A percentile compares a stretch with the other conserved stretches of the same genome.
phyloP scores from a whole-genome alignment of 2,888 invertebrate species.

The Metacarcinus magister region DNA sequence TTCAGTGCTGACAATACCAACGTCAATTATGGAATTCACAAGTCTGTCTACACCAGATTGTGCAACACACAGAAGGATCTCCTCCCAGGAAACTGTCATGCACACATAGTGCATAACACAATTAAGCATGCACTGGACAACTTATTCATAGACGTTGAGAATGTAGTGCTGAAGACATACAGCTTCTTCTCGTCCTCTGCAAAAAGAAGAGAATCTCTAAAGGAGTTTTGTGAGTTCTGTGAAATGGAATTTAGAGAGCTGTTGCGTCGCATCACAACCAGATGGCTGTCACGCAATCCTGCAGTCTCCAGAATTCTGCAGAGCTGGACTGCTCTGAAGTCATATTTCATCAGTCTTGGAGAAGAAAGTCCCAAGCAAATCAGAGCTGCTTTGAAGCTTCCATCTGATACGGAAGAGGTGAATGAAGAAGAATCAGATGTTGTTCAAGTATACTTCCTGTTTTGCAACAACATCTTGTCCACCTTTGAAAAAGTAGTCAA shows the following conservation, averaged over 20 bases:
- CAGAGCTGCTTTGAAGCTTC: neutral
- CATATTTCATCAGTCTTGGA: slow-evolving; percentile 49
- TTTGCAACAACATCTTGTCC: neutral
- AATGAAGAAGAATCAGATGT: slow-evolving; percentile 38
- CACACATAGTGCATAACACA: slow-evolving; percentile 51
- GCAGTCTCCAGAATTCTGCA: slow-evolving; percentile 17
- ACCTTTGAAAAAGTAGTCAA: neutral
- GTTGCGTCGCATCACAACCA: neutral
- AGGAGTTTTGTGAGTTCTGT: slow-evolving; percentile 45
- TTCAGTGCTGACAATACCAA: slow-evolving; percentile 62
- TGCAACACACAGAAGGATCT: slow-evolving; percentile 17
- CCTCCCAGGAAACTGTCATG: slow-evolving; percentile 21
- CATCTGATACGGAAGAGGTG: slow-evolving; percentile 26
- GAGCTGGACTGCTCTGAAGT: neutral
- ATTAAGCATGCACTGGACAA: slow-evolving; percentile 43
- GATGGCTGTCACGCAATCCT: slow-evolving; percentile 48
- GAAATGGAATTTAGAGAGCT: neutral
- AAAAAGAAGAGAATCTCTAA: slow-evolving; percentile 21
- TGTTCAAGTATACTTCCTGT: slow-evolving; percentile 51
- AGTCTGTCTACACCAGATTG: neutral
- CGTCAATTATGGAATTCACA: slow-evolving; percentile 45
- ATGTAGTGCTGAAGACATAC: no score
- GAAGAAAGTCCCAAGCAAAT: neutral
- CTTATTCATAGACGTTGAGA: neutral
- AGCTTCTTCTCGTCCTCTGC: neutral